Evolutionary conservation across 2,113 vertebrate species (phyloP).

Genomic region (Colaptes auratus): DNA sequence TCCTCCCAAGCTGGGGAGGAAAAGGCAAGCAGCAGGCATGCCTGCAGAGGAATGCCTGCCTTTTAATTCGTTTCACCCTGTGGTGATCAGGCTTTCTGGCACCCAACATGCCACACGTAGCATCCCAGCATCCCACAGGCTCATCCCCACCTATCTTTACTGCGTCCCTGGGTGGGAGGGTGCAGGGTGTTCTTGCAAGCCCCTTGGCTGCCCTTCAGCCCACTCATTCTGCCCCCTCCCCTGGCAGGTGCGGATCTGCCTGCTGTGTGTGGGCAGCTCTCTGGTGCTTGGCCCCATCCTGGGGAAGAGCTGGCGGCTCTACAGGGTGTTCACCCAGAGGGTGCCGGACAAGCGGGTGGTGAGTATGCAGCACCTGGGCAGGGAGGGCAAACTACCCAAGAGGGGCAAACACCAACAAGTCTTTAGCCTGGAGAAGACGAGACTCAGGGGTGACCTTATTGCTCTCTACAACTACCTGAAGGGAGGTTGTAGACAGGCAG

Average conservation of each 20-base stretch:
- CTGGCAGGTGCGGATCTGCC: conserved; percentile 84
- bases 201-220: not conserved
- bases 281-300: conserved; percentile 91
- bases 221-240: not conserved
- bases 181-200: fast-evolving
- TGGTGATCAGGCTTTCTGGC: not conserved
- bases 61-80: not conserved
- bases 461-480: no score
- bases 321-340: conserved; percentile 93
- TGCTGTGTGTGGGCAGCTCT: conserved; percentile 89
- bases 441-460: no score
- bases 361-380: conserved; percentile 14
- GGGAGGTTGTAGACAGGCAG: no score
- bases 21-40: not conserved
- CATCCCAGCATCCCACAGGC: not conserved
- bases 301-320: conserved; percentile 95
- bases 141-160: no score
- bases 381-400: fast-evolving
- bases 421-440: no score
- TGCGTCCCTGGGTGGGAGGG: not conserved
- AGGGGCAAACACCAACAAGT: not conserved
- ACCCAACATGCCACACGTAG: no score
- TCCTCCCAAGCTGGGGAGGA: not conserved
- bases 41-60: not conserved
- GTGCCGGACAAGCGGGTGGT: conserved; percentile 96